Conservation (phyloP, 1,140 invertebrate genomes). For the Pseudomyrmex gracilis region DNA sequence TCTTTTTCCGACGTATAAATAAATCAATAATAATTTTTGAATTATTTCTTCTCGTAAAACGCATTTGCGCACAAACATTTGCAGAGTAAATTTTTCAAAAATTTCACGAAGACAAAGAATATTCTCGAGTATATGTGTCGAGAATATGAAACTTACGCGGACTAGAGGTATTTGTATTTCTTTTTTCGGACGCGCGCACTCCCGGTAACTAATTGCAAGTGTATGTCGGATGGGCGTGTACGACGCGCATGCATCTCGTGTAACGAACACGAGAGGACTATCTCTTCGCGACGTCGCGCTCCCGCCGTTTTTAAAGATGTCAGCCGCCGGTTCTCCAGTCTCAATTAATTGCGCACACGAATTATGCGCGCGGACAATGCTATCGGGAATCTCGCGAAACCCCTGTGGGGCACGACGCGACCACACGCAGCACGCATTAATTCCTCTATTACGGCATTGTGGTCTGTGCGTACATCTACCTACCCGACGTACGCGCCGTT, state of each 20-base stretch:
- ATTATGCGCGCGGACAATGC: slow-evolving; percentile 76
- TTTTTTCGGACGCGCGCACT: slow-evolving; percentile 1
- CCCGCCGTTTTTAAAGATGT: slow-evolving; percentile 70
- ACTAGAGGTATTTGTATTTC: slow-evolving; percentile 10
- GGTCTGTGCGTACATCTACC: slow-evolving; percentile 11
- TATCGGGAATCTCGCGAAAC: slow-evolving; percentile 78
- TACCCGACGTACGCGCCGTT: slow-evolving; percentile 48
- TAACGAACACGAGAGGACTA: slow-evolving; percentile 60
- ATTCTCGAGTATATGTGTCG: neutral
- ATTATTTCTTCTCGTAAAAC: too few species aligned
- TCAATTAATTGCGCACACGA: slow-evolving; percentile 77
- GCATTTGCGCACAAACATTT: too few species aligned
- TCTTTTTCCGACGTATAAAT: too few species aligned
- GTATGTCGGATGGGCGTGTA: slow-evolving; percentile 38
- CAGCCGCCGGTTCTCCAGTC: slow-evolving; percentile 68
- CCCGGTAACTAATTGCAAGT: slow-evolving; percentile 42
- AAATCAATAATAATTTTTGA: too few species aligned
- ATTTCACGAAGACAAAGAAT: neutral
- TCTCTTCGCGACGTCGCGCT: slow-evolving; percentile 39
- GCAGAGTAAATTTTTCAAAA: neutral
- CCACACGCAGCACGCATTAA: slow-evolving; percentile 79
- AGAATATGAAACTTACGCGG: slow-evolving; percentile 4
- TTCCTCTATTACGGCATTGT: slow-evolving; percentile 81
- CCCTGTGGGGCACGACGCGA: slow-evolving; percentile 71
- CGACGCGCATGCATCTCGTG: slow-evolving; percentile 25